These are phyloP conservation scores for Strigops habroptila DNA, from an alignment of 2,113 vertebrate genomes.

Conservation along the genomic window DNA sequence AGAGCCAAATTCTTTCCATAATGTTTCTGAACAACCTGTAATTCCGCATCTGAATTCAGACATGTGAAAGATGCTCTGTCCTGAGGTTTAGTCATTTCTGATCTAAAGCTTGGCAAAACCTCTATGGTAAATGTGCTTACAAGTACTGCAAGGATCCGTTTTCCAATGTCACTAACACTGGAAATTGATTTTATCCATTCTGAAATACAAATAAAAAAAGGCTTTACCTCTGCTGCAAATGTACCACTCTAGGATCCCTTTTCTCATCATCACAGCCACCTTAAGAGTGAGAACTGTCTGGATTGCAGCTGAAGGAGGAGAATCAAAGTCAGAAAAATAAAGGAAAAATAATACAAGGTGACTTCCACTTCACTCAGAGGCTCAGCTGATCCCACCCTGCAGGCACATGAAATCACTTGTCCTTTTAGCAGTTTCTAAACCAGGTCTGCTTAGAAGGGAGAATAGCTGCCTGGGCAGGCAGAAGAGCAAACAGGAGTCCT, in stretches of 20 bases:
- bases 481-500: constrained; percentile 1
- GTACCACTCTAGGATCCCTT: not conserved
- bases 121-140: not conserved
- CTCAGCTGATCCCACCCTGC: not conserved
- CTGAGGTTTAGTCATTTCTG: not conserved
- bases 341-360: not conserved
- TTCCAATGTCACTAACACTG: not conserved
- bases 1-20: not conserved
- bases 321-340: not conserved
- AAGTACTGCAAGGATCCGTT: not conserved
- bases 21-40: not conserved
- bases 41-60: not conserved
- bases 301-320: not conserved
- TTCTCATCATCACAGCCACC: not conserved
- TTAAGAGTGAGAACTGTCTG: not conserved
- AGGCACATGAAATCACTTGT: not conserved
- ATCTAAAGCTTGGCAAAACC: not conserved
- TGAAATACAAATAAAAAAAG: constrained; percentile 1
- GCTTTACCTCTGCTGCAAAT: constrained; percentile 38
- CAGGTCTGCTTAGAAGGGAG: not conserved
- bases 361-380: not conserved
- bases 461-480: not conserved
- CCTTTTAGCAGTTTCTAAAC: not conserved
- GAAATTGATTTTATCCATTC: not conserved
- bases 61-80: not conserved